phyloP scores from a whole-genome alignment of 2,113 vertebrate species.

The Petaurus breviceps region DNA sequence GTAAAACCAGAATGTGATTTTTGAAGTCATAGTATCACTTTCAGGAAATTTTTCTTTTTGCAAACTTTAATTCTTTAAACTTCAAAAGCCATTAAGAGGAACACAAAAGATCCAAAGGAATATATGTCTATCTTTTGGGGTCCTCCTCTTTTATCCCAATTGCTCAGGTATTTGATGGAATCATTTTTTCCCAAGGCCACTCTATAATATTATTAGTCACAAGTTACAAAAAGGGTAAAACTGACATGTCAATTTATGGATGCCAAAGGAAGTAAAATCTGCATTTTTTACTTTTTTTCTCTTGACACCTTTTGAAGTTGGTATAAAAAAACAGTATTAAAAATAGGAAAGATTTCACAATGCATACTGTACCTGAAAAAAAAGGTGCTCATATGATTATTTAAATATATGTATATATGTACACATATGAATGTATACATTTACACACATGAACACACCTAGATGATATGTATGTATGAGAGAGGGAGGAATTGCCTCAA shows the following conservation, averaged over 20 bases:
- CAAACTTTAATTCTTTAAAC: constrained; percentile 39
- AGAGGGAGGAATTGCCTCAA: background rate
- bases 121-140: background rate
- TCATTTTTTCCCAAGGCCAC: constrained; percentile 74
- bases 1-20: background rate
- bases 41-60: background rate
- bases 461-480: background rate
- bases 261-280: constrained; percentile 63
- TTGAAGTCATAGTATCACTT: constrained; percentile 4
- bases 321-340: background rate
- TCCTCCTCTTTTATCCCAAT: constrained; percentile 45
- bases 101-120: constrained; percentile 49
- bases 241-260: constrained; percentile 72
- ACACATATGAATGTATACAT: background rate
- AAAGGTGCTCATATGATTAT: background rate
- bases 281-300: constrained; percentile 55
- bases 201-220: constrained; percentile 57
- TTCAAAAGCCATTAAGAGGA: constrained; percentile 11
- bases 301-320: constrained; percentile 7
- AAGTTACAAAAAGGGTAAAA: constrained; percentile 72
- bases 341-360: background rate
- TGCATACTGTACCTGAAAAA: background rate
- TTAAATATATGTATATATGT: too few relatives aligned
- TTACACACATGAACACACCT: too few relatives aligned
- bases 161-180: constrained; percentile 47